These are phyloP conservation scores for Pseudomyrmex dendroicus DNA, from an alignment of 1,140 invertebrate genomes.

Conservation along the genomic window DNA sequence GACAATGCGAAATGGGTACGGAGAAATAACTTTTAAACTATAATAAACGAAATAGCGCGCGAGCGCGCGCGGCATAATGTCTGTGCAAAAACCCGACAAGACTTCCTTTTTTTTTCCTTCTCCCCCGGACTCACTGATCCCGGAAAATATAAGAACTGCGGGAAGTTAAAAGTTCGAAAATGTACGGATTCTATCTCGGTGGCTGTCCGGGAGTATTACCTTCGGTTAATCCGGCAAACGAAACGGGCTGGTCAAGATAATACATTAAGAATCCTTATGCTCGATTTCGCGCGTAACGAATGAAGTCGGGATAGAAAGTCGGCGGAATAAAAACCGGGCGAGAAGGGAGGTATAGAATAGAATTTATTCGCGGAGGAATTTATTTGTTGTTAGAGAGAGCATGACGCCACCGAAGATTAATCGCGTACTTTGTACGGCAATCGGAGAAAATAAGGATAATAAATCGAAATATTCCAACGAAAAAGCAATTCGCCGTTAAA, in stretches of 20 bases:
- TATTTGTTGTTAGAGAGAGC: slow-evolving; percentile 48
- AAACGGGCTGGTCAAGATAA: slow-evolving; percentile 54
- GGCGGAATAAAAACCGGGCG: slow-evolving; percentile 19
- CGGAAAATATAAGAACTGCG: background rate
- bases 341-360: background rate
- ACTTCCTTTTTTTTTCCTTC: background rate
- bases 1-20: background rate
- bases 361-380: slow-evolving; percentile 51
- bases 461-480: slow-evolving; percentile 9
- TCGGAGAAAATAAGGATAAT: slow-evolving; percentile 22
- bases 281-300: slow-evolving; percentile 59
- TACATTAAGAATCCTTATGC: slow-evolving; percentile 61
- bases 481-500: background rate
- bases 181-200: slow-evolving; percentile 50
- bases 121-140: slow-evolving; percentile 18
- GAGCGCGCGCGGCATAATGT: background rate
- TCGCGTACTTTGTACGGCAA: slow-evolving; percentile 15
- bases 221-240: slow-evolving; percentile 58
- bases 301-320: slow-evolving; percentile 13
- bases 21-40: background rate
- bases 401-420: slow-evolving; percentile 20
- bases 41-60: background rate
- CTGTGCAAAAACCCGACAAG: background rate
- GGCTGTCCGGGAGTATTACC: slow-evolving; percentile 41
- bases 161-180: slow-evolving; percentile 39